phyloP scores from a whole-genome alignment of 2,888 invertebrate genomes.

The Hydropsyche betteni region DNA sequence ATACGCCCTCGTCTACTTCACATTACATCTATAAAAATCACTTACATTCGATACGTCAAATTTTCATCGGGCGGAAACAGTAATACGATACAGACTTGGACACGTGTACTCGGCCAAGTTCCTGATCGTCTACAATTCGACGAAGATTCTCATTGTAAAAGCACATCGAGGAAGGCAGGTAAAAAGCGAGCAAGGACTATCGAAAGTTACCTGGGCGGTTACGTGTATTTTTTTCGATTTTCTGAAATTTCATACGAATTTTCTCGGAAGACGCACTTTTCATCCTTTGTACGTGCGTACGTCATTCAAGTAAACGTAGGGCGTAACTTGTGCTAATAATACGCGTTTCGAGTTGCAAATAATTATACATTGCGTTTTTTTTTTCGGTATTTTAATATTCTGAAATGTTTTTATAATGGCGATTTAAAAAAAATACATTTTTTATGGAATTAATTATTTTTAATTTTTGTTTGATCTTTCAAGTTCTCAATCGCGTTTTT shows the following conservation, averaged over 20 bases:
- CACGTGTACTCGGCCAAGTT: slow-evolving; percentile 43
- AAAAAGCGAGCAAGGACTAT: neutral
- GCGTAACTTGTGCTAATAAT: slow-evolving; percentile 29
- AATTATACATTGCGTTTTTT: slow-evolving; percentile 5
- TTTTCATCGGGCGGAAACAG: slow-evolving; percentile 45
- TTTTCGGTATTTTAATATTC: neutral
- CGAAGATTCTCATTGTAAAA: too few species aligned
- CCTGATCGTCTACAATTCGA: too few species aligned
- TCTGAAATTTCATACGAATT: slow-evolving; percentile 2
- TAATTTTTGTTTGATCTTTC: neutral
- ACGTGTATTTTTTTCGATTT: slow-evolving; percentile 4
- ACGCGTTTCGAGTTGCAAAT: slow-evolving; percentile 6
- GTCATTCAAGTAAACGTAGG: neutral
- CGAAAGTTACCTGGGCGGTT: slow-evolving; percentile 7
- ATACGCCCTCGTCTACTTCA: too few species aligned
- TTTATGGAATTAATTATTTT: too few species aligned
- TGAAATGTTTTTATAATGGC: slow-evolving; percentile 12
- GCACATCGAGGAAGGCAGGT: too few species aligned
- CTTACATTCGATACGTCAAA: too few species aligned
- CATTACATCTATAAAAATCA: too few species aligned
- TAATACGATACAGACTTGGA: slow-evolving; percentile 44
- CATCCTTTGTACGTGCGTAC: neutral
- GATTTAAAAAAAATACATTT: neutral
- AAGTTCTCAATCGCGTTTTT: too few species aligned
- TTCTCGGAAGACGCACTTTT: slow-evolving; percentile 32